Evolutionary conservation across 2,113 vertebrate species (phyloP).

Genomic region (Empidonax traillii): DNA sequence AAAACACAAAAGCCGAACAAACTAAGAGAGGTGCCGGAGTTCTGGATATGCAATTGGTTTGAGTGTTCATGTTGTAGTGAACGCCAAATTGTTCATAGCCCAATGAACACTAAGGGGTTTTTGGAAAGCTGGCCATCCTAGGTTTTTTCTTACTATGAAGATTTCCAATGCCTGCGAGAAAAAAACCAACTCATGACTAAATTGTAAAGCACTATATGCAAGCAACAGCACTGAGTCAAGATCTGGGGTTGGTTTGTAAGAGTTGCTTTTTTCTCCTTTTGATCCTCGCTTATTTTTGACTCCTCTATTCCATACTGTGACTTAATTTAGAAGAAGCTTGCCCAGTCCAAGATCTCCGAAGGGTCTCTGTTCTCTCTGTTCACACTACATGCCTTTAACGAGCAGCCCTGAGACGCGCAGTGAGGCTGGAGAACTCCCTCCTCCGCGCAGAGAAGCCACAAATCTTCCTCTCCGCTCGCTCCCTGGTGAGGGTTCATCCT

Average conservation of each 20-base stretch:
- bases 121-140: constrained; percentile 62
- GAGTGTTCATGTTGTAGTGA: constrained; percentile 83
- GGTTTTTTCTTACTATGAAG: background rate
- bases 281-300: constrained; percentile 72
- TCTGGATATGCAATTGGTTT: constrained; percentile 77
- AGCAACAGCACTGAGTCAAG: constrained; percentile 73
- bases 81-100: constrained; percentile 69
- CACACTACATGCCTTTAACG: background rate
- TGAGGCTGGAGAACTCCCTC: background rate
- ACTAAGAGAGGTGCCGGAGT: constrained; percentile 59
- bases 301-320: constrained; percentile 78
- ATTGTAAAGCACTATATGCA: constrained; percentile 82
- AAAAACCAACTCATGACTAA: constrained; percentile 24
- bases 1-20: constrained; percentile 39
- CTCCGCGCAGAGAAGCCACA: background rate
- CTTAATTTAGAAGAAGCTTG: constrained; percentile 70
- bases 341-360: constrained; percentile 20
- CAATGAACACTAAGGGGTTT: constrained; percentile 66
- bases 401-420: background rate
- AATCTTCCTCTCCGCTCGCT: background rate
- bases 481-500: background rate
- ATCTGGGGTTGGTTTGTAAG: constrained; percentile 31
- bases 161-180: constrained; percentile 40
- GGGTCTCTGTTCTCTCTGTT: constrained; percentile 28
- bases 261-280: constrained; percentile 28